Conservation (phyloP, 2,888 invertebrate species). For the Calameuta pallipes region DNA sequence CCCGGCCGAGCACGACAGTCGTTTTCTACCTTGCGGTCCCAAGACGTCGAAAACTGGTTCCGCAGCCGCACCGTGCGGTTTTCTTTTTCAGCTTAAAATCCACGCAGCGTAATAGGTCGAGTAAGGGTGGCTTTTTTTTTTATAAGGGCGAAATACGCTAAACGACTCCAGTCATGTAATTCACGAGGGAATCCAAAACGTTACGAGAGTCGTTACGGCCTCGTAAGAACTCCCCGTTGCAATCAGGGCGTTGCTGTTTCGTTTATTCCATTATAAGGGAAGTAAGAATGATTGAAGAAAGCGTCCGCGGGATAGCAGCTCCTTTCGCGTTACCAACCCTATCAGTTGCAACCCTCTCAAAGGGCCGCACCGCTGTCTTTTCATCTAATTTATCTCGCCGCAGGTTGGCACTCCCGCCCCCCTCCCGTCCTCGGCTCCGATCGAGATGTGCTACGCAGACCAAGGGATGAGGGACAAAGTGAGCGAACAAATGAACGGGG, state of each 20-base stretch:
- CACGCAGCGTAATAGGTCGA: no score
- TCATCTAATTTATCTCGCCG: slow-evolving; percentile 45
- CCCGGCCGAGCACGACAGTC: not conserved
- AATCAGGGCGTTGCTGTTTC: slow-evolving; percentile 20
- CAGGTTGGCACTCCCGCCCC: slow-evolving; percentile 19
- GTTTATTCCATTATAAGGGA: slow-evolving; percentile 42
- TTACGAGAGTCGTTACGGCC: slow-evolving; percentile 41
- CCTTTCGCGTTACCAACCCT: slow-evolving; percentile 19
- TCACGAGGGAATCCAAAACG: slow-evolving; percentile 3
- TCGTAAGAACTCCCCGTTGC: slow-evolving; percentile 30
- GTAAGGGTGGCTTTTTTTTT: not conserved
- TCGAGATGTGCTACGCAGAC: not conserved
- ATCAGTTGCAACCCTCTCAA: slow-evolving; percentile 19
- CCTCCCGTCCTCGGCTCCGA: not conserved
- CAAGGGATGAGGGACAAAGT: not conserved
- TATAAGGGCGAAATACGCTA: not conserved
- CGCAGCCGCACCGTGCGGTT: not conserved
- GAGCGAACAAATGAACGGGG: slow-evolving; percentile 22
- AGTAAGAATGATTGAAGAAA: slow-evolving; percentile 39
- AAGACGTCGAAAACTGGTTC: not conserved
- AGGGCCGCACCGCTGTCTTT: slow-evolving; percentile 20
- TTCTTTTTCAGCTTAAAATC: not conserved
- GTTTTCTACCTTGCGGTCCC: not conserved
- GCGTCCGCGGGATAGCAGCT: slow-evolving; percentile 9
- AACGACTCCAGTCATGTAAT: not conserved